A percentile compares a stretch with the other conserved stretches of the same genome.
Conservation (phyloP, 2,113 vertebrate species). For the Mesembrinibis cayennensis region DNA sequence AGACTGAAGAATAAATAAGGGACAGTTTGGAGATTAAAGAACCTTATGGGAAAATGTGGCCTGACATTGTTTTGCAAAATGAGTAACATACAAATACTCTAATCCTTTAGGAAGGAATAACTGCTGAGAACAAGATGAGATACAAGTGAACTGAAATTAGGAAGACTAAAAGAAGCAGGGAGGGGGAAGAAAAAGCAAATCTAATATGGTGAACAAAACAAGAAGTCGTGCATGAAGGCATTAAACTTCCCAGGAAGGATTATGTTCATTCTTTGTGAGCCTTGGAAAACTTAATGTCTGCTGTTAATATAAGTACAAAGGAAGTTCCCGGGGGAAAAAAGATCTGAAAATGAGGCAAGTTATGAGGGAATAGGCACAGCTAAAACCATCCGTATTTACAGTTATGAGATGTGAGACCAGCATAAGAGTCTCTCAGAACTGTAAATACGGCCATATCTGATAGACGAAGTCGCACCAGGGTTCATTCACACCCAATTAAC, state of each 20-base stretch:
- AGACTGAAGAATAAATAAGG: slow-evolving; percentile 1
- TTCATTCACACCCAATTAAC: not conserved
- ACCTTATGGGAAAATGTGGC: not conserved
- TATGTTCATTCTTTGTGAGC: not conserved
- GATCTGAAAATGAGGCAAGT: not conserved
- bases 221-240: accelerated
- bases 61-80: slow-evolving; percentile 4
- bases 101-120: not conserved
- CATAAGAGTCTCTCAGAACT: not conserved
- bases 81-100: not conserved
- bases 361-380: not conserved
- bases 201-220: not conserved
- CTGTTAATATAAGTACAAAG: not conserved
- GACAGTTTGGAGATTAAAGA: not conserved
- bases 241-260: not conserved
- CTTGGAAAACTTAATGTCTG: not conserved
- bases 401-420: not conserved
- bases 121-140: not conserved
- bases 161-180: not conserved
- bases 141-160: not conserved
- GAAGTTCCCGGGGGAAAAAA: not conserved
- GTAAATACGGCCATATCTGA: not conserved
- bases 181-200: not conserved
- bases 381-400: not conserved
- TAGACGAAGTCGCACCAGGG: not conserved